phyloP scores from a whole-genome alignment of 2,888 invertebrate species.

The Aleiodes testaceus region DNA sequence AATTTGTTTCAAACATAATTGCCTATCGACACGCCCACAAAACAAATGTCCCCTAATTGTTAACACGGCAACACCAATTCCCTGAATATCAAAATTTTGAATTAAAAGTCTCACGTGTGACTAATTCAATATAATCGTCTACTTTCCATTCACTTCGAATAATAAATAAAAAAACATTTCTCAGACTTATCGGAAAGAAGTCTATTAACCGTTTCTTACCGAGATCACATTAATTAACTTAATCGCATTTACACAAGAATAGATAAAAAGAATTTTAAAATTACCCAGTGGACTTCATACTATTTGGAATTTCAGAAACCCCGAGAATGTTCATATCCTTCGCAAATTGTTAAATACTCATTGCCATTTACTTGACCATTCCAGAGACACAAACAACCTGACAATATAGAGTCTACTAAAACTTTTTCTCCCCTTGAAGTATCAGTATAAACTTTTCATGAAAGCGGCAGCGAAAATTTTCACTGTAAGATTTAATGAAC shows the following conservation, averaged over 20 bases:
- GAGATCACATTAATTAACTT: too few relatives aligned
- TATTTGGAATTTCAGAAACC: conserved; percentile 6
- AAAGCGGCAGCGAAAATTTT: conserved; percentile 28
- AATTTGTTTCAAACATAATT: background rate
- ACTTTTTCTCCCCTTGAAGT: conserved; percentile 18
- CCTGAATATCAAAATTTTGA: background rate
- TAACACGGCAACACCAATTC: background rate
- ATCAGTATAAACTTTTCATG: conserved; percentile 20
- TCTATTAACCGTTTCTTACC: too few relatives aligned
- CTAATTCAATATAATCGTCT: background rate
- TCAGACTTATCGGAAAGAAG: too few relatives aligned
- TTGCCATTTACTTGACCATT: background rate
- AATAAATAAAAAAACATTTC: too few relatives aligned
- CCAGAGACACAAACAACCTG: too few relatives aligned
- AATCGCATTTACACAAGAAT: too few relatives aligned
- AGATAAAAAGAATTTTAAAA: background rate
- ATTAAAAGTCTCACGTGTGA: conserved; percentile 8
- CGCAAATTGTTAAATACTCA: background rate
- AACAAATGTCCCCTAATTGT: conserved; percentile 1
- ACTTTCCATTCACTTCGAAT: too few relatives aligned
- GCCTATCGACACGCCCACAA: background rate
- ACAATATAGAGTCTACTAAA: conserved; percentile 10
- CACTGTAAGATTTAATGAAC: conserved; percentile 41
- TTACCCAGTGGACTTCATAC: background rate
- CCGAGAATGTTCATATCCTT: background rate